A percentile compares a stretch with the other conserved stretches of the same genome.
These are phyloP conservation scores for Brenthis hecate DNA, from an alignment of 2,888 invertebrate species.

Conservation along the genomic window DNA sequence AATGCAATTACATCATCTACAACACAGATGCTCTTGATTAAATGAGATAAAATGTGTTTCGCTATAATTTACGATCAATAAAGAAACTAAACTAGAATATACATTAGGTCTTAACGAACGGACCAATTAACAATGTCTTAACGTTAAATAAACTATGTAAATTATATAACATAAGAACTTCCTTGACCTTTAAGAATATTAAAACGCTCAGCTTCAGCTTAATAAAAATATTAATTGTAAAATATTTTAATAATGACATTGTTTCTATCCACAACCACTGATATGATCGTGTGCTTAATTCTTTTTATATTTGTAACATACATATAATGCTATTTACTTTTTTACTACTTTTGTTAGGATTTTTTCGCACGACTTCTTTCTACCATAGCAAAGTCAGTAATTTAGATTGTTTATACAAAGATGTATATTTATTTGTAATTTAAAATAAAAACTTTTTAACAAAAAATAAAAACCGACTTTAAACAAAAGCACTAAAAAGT, in stretches of 20 bases:
- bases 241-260: conserved; percentile 3
- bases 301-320: no score
- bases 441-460: no score
- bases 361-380: no score
- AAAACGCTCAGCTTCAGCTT: conserved; percentile 2
- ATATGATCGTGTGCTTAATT: no score
- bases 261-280: not conserved
- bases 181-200: conserved; percentile 22
- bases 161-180: conserved; percentile 25
- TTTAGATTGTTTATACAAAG: no score
- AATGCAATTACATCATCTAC: conserved; percentile 46
- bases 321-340: no score
- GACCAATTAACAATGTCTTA: conserved; percentile 24
- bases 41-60: conserved; percentile 30
- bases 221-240: conserved; percentile 5
- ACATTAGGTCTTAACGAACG: conserved; percentile 26
- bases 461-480: no score
- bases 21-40: conserved; percentile 41
- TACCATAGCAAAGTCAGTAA: no score
- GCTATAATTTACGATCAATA: conserved; percentile 31
- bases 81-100: conserved; percentile 25
- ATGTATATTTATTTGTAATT: no score
- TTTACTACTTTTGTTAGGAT: no score
- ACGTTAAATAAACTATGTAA: conserved; percentile 25
- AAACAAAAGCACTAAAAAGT: no score